Conservation (phyloP, 2,113 vertebrate species). For the Solea senegalensis region DNA sequence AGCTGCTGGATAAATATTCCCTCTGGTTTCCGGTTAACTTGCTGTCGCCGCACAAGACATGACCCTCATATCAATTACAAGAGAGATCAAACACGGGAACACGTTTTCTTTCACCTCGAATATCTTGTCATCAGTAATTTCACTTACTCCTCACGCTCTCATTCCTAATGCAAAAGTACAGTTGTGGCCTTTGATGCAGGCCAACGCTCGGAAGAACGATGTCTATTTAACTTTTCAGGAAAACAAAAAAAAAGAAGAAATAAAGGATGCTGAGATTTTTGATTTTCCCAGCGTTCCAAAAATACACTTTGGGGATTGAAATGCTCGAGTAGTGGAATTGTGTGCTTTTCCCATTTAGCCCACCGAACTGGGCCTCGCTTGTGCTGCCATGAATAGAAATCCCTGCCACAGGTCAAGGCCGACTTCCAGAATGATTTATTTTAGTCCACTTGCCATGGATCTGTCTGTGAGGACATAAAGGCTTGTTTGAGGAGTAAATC, state of each 20-base stretch:
- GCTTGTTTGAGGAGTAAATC: constrained; percentile 72
- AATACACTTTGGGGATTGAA: constrained; percentile 33
- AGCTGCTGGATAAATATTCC: neutral
- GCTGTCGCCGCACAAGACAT: neutral
- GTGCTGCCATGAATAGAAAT: constrained; percentile 60
- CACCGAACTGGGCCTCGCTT: constrained; percentile 44
- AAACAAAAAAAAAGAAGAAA: constrained; percentile 1
- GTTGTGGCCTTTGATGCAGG: neutral
- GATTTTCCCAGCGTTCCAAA: constrained; percentile 35
- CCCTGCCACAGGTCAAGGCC: constrained; percentile 58
- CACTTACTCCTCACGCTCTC: neutral
- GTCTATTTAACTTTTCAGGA: constrained; percentile 10
- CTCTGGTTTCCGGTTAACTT: neutral
- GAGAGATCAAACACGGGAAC: constrained; percentile 5
- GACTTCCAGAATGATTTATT: constrained; percentile 73
- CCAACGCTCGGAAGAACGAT: neutral
- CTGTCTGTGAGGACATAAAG: constrained; percentile 52
- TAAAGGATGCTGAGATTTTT: constrained; percentile 24
- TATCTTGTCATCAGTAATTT: neutral
- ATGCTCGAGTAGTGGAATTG: constrained; percentile 39
- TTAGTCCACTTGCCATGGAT: constrained; percentile 57
- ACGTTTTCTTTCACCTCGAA: constrained; percentile 1
- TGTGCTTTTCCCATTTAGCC: constrained; percentile 54
- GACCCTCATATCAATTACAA: neutral
- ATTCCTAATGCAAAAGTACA: neutral